Conservation (phyloP, 2,888 invertebrate species). For the Noctua fimbriata region DNA sequence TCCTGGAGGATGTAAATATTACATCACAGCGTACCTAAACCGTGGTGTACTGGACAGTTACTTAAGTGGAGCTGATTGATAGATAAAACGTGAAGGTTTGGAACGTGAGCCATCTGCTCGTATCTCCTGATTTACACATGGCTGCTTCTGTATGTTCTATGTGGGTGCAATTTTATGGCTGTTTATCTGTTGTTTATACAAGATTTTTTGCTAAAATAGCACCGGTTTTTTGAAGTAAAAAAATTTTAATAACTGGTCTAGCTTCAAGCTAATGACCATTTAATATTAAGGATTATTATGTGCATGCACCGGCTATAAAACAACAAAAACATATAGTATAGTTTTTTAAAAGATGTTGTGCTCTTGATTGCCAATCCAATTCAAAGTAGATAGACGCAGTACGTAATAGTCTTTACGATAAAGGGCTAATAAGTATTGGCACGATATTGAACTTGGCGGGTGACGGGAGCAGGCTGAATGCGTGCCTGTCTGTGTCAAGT, state of each 20-base stretch:
- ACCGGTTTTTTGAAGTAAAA: slow-evolving; percentile 1
- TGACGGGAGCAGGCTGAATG: slow-evolving; percentile 61
- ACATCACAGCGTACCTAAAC: slow-evolving; percentile 8
- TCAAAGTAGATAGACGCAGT: neutral
- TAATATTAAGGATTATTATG: neutral
- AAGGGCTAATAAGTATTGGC: slow-evolving; percentile 24
- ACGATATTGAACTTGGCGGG: slow-evolving; percentile 62
- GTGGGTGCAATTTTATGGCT: slow-evolving; percentile 46
- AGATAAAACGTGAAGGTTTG: slow-evolving; percentile 60
- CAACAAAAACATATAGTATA: neutral
- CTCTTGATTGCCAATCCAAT: neutral
- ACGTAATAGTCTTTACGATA: neutral
- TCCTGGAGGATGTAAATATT: slow-evolving; percentile 36
- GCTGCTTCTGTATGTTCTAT: slow-evolving; percentile 14
- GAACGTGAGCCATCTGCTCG: slow-evolving; percentile 56
- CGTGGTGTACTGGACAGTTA: slow-evolving; percentile 28
- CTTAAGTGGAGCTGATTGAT: slow-evolving; percentile 61
- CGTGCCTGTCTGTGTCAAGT: slow-evolving; percentile 66
- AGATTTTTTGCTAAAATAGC: neutral
- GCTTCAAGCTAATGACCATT: neutral
- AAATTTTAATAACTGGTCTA: neutral
- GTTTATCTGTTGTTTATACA: slow-evolving; percentile 22
- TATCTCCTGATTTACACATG: slow-evolving; percentile 54
- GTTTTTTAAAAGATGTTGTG: neutral
- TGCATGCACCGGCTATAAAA: neutral